These are phyloP conservation scores for Eulemur coronatus DNA, from an alignment of 2,797 vertebrate species.

Conservation along the genomic window DNA sequence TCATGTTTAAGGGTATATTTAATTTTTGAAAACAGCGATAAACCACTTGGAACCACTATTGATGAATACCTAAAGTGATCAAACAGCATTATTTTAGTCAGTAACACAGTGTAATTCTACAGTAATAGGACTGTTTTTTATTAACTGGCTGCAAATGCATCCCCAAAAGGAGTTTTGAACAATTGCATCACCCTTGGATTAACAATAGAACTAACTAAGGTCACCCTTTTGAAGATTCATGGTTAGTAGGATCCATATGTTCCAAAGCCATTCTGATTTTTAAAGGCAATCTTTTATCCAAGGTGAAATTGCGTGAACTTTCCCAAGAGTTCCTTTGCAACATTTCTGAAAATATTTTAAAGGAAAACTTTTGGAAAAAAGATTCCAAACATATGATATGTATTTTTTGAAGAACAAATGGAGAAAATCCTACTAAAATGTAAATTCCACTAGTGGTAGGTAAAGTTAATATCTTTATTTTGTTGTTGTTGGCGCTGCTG, in stretches of 20 bases:
- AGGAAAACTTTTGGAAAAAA: not conserved
- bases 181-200: not conserved
- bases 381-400: not conserved
- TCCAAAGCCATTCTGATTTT: not conserved
- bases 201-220: not conserved
- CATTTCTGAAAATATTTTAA: constrained; percentile 11
- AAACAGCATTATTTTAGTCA: not conserved
- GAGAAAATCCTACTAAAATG: not conserved
- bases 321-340: not conserved
- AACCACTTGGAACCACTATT: not conserved
- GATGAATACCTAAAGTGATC: not conserved
- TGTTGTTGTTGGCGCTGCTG: not conserved
- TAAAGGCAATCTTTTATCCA: not conserved
- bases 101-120: not conserved
- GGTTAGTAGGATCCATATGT: not conserved
- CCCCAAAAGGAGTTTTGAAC: not conserved
- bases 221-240: not conserved
- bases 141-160: not conserved
- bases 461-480: not conserved
- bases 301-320: not conserved
- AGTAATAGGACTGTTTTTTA: not conserved
- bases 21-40: not conserved
- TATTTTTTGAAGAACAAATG: constrained; percentile 28
- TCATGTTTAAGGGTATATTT: not conserved
- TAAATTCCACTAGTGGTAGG: not conserved